Base-by-base conservation (phyloP, 2,113 vertebrate genomes). In the Corythaixoides concolor region DNA sequence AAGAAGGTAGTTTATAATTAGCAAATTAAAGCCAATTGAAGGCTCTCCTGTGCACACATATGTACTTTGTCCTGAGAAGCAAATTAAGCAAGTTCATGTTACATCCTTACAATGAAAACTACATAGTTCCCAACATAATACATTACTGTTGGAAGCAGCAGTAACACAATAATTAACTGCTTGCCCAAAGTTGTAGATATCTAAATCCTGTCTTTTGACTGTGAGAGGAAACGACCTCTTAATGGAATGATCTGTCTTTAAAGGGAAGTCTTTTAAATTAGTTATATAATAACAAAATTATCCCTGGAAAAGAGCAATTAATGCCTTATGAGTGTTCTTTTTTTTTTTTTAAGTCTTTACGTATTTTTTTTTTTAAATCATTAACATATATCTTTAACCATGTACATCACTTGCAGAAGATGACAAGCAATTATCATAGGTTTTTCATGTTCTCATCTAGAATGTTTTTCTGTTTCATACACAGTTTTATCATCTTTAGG, bases 81-180 rank as follows among this genome's bases (percentile, higher is more conserved):
- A 66, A 52, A 55, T 70, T 24, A 47, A 84, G 45, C n/a, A 47
- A 63, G 35, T 49, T 68, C 50, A 19, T 1, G 1, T 11, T 73
- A 19, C 15, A 9, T 69, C 11, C 62, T 76, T 41, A 27, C 21
- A 72, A 33, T 33, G 59, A 73, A 60, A 69, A 23, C 58, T 28
- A 2, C 2, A 0, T 73, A 23, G n/a, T 60, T 83, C 21, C 67
- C 39, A 39, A 4, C 8, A 3, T 62, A 58, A 3, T 21, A 19
- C 5, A 7, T 53, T 64, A 35, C 37, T 69, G 22, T 32, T 86
- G 63, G 37, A 70, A 90, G 37, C n/a, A 33, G 21, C 68, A 52
- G 1, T 76, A 58, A 24, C 43, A 28, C 17, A 53, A 7, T 35
- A 59, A 70, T 41, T 35, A 75, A 26, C 39, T 64, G 33, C 37